Conservation (phyloP, 1,140 invertebrate species). For the Atta cephalotes region DNA sequence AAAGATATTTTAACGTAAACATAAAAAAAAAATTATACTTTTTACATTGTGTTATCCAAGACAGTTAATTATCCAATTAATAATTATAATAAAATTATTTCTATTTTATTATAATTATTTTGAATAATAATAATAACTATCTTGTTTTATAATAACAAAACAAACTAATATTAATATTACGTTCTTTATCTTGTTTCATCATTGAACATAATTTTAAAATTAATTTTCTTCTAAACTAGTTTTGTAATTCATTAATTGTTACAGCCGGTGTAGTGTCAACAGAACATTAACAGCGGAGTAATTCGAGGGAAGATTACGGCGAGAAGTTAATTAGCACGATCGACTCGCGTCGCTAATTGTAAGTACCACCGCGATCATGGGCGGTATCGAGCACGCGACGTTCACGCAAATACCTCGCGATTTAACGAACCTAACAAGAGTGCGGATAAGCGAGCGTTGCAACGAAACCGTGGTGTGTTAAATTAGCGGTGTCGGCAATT, state of each 20-base stretch:
- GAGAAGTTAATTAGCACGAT: constrained; percentile 41
- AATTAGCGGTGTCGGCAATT: constrained; percentile 66
- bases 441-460: constrained; percentile 8
- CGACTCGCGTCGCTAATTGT: constrained; percentile 22
- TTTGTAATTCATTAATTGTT: background rate
- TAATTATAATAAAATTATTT: background rate
- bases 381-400: constrained; percentile 48
- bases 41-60: too few relatives aligned
- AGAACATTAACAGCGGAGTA: constrained; percentile 19
- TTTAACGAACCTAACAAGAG: constrained; percentile 64
- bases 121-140: too few relatives aligned
- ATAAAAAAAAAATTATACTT: too few relatives aligned
- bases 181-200: background rate
- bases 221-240: background rate
- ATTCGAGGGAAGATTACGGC: background rate
- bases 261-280: background rate
- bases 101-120: too few relatives aligned
- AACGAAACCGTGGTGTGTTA: constrained; percentile 61
- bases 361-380: constrained; percentile 20
- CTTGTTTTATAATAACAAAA: background rate
- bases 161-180: background rate
- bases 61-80: background rate
- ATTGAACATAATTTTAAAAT: background rate
- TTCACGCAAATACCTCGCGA: constrained; percentile 37
- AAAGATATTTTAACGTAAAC: too few relatives aligned